phyloP scores from a whole-genome alignment of 1,140 invertebrate genomes.

The Anoplophora glabripennis region DNA sequence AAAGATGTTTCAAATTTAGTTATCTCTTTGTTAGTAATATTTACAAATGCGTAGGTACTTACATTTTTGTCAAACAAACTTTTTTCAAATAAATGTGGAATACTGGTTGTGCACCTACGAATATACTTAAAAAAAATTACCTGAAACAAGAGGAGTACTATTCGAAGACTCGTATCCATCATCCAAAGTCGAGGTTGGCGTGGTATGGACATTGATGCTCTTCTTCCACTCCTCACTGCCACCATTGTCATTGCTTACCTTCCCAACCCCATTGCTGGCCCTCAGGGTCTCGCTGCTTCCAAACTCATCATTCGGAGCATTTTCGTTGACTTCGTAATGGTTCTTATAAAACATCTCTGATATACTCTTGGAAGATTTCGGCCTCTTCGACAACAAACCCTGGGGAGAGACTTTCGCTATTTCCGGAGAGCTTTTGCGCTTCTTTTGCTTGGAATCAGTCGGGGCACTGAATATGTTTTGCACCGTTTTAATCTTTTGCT shows the following conservation, averaged over 20 bases:
- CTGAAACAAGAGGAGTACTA: conserved; percentile 53
- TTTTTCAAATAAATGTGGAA: too few relatives aligned
- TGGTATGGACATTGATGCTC: conserved; percentile 36
- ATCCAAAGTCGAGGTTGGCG: conserved; percentile 49
- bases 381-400: conserved; percentile 23
- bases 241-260: conserved; percentile 18
- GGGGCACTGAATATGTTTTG: conserved; percentile 26
- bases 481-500: conserved; percentile 30
- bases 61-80: too few relatives aligned
- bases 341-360: conserved; percentile 36
- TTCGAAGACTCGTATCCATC: conserved; percentile 56
- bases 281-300: conserved; percentile 35
- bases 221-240: conserved; percentile 32
- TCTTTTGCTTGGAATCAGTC: conserved; percentile 24
- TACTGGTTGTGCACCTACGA: too few relatives aligned
- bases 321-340: conserved; percentile 20
- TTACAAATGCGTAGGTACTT: too few relatives aligned
- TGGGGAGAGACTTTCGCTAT: conserved; percentile 23
- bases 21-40: too few relatives aligned
- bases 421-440: conserved; percentile 35
- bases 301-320: conserved; percentile 20
- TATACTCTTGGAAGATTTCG: conserved; percentile 33
- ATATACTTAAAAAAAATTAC: conserved; percentile 34
- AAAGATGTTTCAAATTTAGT: too few relatives aligned
- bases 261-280: conserved; percentile 15